Evolutionary conservation across 2,797 vertebrate genomes (phyloP).

Genomic region (Oryzias dopingdopingensis): DNA sequence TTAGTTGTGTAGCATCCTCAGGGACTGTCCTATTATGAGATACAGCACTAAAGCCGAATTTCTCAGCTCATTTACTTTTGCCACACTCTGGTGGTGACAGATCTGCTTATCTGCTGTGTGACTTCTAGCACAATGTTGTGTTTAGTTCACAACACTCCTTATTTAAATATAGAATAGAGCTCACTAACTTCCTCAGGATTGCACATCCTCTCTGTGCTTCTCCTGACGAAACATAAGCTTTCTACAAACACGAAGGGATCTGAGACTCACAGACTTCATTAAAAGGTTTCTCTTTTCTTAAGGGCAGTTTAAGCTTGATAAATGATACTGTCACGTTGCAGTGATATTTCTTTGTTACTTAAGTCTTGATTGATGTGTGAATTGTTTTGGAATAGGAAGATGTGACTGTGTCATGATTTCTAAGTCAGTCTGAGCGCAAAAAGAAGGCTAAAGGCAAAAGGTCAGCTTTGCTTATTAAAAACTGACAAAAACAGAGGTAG

Average conservation of each 20-base stretch:
- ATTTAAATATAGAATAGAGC: constrained; percentile 7
- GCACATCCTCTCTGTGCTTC: not conserved
- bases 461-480: not conserved
- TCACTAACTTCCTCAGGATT: not conserved
- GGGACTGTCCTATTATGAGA: constrained; percentile 31
- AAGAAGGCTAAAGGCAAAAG: not conserved
- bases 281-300: not conserved
- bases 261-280: too few relatives aligned
- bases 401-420: not conserved
- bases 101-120: constrained; percentile 6
- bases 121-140: constrained; percentile 1
- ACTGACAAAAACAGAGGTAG: not conserved
- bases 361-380: not conserved
- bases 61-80: constrained; percentile 20
- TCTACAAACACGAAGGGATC: not conserved
- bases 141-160: constrained; percentile 1
- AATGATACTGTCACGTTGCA: not conserved
- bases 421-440: not conserved
- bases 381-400: not conserved
- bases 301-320: not conserved
- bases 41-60: constrained; percentile 9
- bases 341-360: not conserved
- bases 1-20: constrained; percentile 40
- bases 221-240: constrained; percentile 5
- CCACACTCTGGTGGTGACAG: constrained; percentile 9